Evolutionary conservation across 2,797 vertebrate species (phyloP).

Genomic region (Sternarchorhynchus goeldii): DNA sequence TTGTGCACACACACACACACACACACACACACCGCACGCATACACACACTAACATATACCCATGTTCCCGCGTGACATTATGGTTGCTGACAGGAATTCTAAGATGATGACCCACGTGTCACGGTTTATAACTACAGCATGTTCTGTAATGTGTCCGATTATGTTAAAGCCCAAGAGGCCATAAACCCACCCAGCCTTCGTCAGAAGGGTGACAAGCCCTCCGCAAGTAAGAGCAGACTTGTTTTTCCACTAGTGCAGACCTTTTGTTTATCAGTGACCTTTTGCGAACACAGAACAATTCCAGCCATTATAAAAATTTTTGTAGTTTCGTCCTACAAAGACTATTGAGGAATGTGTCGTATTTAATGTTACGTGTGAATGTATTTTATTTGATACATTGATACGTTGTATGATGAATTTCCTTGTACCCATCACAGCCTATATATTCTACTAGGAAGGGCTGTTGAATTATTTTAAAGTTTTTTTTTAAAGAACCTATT

Average conservation of each 20-base stretch:
- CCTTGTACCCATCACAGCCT: no score
- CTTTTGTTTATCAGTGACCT: neutral
- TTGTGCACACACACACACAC: constrained; percentile 15
- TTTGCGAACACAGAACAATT: neutral
- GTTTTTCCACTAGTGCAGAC: neutral
- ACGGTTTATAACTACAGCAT: constrained; percentile 16
- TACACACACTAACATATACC: constrained; percentile 20
- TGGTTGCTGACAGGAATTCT: constrained; percentile 3
- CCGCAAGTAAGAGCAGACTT: neutral
- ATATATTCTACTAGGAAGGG: no score
- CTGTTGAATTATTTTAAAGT: no score
- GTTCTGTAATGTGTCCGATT: constrained; percentile 28
- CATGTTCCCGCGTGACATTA: constrained; percentile 31
- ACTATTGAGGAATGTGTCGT: neutral
- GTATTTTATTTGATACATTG: no score
- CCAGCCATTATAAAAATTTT: neutral
- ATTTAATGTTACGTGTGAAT: no score
- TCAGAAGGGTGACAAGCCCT: constrained; percentile 3
- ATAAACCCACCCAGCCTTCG: constrained; percentile 4
- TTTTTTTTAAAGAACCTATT: no score
- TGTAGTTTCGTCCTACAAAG: neutral
- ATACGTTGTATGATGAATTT: no score
- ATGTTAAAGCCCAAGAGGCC: constrained; percentile 1
- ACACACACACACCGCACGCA: neutral
- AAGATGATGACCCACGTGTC: constrained; percentile 18